Percentiles rank a stretch among this genome's conserved stretches.
Conservation (phyloP, 2,113 vertebrate genomes). For the Etia nguti region DNA sequence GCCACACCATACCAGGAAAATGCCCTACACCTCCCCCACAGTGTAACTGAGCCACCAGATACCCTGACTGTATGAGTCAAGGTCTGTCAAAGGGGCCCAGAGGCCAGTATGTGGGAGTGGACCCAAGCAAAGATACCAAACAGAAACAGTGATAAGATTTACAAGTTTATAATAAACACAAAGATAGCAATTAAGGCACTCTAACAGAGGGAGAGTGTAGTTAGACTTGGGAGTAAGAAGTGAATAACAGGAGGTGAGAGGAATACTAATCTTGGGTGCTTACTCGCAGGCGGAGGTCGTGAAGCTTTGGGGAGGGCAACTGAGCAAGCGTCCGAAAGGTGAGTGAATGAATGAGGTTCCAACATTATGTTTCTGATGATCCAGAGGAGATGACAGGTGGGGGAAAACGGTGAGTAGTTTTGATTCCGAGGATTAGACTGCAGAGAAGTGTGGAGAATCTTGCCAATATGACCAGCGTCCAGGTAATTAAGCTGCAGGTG, state of each 20-base stretch:
- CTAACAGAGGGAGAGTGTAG: not conserved
- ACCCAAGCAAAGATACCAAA: not conserved
- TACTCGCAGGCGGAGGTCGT: not conserved
- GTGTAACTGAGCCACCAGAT: not conserved
- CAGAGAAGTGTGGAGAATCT: not conserved
- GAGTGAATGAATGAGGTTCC: not conserved
- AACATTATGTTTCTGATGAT: not conserved
- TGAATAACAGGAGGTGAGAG: not conserved
- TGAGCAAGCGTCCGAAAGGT: not conserved
- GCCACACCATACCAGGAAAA: not conserved
- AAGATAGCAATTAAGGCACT: not conserved
- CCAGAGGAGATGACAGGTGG: not conserved
- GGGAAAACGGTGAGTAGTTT: not conserved
- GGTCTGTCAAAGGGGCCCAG: not conserved
- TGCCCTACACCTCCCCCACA: not conserved
- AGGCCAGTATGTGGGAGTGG: not conserved
- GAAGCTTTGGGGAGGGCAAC: not conserved
- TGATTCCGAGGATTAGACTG: not conserved
- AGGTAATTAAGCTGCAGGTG: not conserved
- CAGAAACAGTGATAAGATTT: not conserved
- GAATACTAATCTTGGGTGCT: not conserved
- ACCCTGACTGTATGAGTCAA: not conserved
- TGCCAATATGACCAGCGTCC: not conserved
- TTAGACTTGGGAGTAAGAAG: not conserved
- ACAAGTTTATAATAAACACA: not conserved